These are phyloP conservation scores for Isichthys henryi DNA, from an alignment of 2,113 vertebrate genomes.

Conservation along the genomic window DNA sequence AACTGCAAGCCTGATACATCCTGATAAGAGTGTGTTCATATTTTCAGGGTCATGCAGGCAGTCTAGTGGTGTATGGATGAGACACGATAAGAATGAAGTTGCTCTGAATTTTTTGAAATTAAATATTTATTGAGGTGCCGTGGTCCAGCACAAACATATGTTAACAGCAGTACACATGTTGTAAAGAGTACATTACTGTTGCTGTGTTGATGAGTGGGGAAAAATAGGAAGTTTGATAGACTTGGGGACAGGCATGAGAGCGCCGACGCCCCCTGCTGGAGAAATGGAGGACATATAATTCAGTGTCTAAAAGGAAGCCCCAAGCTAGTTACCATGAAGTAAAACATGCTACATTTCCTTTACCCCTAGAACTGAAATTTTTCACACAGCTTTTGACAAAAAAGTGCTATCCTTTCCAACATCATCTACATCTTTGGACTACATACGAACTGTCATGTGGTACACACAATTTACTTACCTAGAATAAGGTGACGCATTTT, in stretches of 20 bases:
- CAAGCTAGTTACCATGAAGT: neutral
- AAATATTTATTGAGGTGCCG: constrained; percentile 10
- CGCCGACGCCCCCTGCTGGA: constrained; percentile 9
- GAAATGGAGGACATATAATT: neutral
- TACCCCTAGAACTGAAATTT: neutral
- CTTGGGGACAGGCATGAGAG: neutral
- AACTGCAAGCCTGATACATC: neutral
- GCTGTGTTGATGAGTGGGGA: neutral
- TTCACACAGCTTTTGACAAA: neutral
- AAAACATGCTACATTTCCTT: neutral
- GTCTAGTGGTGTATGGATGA: neutral
- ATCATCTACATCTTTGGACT: constrained; percentile 1
- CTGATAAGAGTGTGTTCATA: neutral
- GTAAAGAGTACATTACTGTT: neutral
- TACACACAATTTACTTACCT: neutral
- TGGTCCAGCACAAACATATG: neutral
- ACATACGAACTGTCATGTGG: neutral
- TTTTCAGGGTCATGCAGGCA: neutral
- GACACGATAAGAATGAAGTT: neutral
- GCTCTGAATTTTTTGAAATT: neutral
- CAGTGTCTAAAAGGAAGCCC: neutral
- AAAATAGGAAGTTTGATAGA: constrained; percentile 8
- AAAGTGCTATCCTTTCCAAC: neutral
- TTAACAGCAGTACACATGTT: neutral
- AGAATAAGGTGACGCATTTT: neutral